phyloP scores from a whole-genome alignment of 2,888 invertebrate genomes.

The Alloplasta piceator region DNA sequence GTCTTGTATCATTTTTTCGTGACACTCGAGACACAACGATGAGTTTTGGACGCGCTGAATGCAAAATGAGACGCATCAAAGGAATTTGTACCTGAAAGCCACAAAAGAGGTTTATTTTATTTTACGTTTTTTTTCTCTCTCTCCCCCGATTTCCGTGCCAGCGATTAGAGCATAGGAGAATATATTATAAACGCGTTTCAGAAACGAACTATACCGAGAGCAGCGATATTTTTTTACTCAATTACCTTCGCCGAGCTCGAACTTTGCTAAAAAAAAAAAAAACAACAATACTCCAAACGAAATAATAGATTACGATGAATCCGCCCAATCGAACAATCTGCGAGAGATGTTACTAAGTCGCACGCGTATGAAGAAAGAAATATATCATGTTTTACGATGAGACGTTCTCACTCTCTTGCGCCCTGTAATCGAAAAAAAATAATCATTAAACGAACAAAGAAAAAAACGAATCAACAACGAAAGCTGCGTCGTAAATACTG shows the following conservation, averaged over 20 bases:
- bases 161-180: background rate
- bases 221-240: conserved; percentile 61
- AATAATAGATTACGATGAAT: conserved; percentile 41
- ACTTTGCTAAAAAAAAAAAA: background rate
- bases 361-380: no score
- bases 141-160: conserved; percentile 4
- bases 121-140: conserved; percentile 11
- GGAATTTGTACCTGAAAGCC: conserved; percentile 65
- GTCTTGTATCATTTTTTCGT: conserved; percentile 6
- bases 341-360: conserved; percentile 11
- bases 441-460: background rate
- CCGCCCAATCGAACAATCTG: conserved; percentile 38
- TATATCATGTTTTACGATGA: no score
- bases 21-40: conserved; percentile 5
- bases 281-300: conserved; percentile 10
- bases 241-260: conserved; percentile 18
- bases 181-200: background rate
- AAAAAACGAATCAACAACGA: conserved; percentile 32
- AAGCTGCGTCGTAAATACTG: conserved; percentile 20
- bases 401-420: no score
- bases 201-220: background rate
- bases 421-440: no score
- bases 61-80: conserved; percentile 28
- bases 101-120: conserved; percentile 29
- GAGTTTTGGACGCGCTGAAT: conserved; percentile 20